phyloP scores from a whole-genome alignment of 2,797 vertebrate species.

The Microcaecilia unicolor region DNA sequence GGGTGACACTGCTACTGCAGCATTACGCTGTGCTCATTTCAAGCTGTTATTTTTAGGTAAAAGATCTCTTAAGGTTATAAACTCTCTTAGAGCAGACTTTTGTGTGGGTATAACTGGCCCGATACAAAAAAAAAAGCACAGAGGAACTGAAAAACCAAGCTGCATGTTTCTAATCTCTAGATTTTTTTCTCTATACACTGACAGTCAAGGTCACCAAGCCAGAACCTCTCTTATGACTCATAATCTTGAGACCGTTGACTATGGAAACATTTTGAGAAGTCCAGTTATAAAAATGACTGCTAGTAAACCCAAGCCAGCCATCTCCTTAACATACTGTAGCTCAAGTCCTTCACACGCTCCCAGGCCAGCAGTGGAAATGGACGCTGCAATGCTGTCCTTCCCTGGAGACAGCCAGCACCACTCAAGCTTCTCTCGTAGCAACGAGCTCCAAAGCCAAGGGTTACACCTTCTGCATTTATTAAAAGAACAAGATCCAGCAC shows the following conservation, averaged over 20 bases:
- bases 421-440: conserved; percentile 72
- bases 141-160: too few relatives aligned
- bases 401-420: conserved; percentile 67
- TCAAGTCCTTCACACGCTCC: conserved; percentile 28
- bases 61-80: too few relatives aligned
- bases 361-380: conserved; percentile 58
- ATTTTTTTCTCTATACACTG: too few relatives aligned
- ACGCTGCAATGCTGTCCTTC: conserved; percentile 62
- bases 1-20: too few relatives aligned
- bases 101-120: too few relatives aligned
- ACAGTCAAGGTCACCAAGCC: too few relatives aligned
- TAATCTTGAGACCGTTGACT: not conserved
- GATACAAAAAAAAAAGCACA: too few relatives aligned
- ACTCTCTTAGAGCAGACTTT: too few relatives aligned
- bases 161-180: too few relatives aligned
- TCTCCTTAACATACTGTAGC: conserved; percentile 35
- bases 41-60: too few relatives aligned
- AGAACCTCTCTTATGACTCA: not conserved
- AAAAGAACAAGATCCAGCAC: not conserved
- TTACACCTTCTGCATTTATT: conserved; percentile 15
- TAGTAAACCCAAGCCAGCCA: conserved; percentile 24
- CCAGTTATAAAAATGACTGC: not conserved
- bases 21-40: too few relatives aligned
- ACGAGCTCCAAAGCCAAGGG: conserved; percentile 61
- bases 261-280: not conserved